Evolutionary conservation across 2,113 vertebrate species (phyloP).

Genomic region (Taurulus bubalis): DNA sequence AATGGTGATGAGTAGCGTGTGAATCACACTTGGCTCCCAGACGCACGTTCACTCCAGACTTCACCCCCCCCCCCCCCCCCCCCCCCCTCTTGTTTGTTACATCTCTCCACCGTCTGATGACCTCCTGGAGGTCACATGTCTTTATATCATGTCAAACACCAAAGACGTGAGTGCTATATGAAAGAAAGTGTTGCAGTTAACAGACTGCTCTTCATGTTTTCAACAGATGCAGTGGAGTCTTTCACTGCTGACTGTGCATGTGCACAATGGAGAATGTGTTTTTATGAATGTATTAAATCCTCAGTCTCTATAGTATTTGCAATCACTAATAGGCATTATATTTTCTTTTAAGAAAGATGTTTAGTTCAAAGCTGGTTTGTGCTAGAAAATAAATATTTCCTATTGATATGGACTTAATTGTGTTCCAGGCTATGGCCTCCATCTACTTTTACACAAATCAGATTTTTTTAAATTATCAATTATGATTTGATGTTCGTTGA

Average conservation of each 20-base stretch:
- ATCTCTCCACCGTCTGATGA: slow-evolving; percentile 45
- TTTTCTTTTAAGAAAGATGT: no score
- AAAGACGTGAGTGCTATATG: slow-evolving; percentile 21
- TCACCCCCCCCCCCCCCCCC: slow-evolving; percentile 59
- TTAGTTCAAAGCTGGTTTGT: not conserved
- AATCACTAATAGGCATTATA: not conserved
- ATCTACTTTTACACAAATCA: not conserved
- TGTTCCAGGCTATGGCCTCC: not conserved
- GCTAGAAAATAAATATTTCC: not conserved
- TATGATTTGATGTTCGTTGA: not conserved
- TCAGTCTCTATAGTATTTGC: not conserved
- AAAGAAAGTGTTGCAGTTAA: slow-evolving; percentile 27
- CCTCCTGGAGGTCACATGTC: slow-evolving; percentile 67
- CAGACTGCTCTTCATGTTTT: not conserved
- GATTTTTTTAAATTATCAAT: not conserved
- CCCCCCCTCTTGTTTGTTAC: slow-evolving; percentile 41
- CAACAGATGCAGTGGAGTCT: not conserved
- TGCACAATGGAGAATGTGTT: not conserved
- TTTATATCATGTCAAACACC: slow-evolving; percentile 68
- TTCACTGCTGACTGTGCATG: not conserved
- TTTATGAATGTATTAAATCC: not conserved
- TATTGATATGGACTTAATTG: not conserved
- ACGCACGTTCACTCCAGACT: slow-evolving; percentile 63
- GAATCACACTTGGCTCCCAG: slow-evolving; percentile 77
- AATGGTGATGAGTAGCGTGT: slow-evolving; percentile 69